Evolutionary conservation across 2,797 vertebrate species (phyloP).

Genomic region (Hirundo rustica): DNA sequence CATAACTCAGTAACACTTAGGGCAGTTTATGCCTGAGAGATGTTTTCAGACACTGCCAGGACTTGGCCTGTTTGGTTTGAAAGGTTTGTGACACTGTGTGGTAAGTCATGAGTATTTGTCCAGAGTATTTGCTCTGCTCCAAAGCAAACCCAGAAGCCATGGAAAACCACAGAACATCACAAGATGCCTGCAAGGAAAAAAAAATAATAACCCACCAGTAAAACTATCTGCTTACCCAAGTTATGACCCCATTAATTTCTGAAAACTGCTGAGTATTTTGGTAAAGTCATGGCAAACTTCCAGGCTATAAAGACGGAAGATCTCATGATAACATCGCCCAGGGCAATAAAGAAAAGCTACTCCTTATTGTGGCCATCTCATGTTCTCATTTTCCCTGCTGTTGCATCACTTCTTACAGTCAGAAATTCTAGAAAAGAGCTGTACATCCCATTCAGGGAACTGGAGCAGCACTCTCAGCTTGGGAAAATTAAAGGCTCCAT

Average conservation of each 20-base stretch:
- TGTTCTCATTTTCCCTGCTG: background rate
- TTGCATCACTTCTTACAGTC: background rate
- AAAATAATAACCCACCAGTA: background rate
- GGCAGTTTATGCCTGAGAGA: background rate
- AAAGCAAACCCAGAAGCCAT: background rate
- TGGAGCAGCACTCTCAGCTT: background rate
- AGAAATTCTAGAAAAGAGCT: background rate
- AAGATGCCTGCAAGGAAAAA: background rate
- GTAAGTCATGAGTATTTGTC: background rate
- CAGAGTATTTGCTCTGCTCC: background rate
- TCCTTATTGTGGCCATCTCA: background rate
- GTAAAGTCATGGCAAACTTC: background rate
- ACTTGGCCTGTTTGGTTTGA: background rate
- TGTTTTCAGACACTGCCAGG: background rate
- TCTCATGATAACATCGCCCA: background rate
- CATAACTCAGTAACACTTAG: background rate
- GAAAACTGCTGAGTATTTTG: slow-evolving; percentile 12
- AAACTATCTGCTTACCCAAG: background rate
- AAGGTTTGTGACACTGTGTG: background rate
- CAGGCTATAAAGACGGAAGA: background rate
- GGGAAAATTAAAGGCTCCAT: background rate
- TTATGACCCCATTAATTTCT: background rate
- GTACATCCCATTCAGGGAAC: background rate
- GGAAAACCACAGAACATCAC: slow-evolving; percentile 27
- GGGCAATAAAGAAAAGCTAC: background rate